Conservation (phyloP, 2,888 invertebrate genomes). For the Elysia crispata region DNA sequence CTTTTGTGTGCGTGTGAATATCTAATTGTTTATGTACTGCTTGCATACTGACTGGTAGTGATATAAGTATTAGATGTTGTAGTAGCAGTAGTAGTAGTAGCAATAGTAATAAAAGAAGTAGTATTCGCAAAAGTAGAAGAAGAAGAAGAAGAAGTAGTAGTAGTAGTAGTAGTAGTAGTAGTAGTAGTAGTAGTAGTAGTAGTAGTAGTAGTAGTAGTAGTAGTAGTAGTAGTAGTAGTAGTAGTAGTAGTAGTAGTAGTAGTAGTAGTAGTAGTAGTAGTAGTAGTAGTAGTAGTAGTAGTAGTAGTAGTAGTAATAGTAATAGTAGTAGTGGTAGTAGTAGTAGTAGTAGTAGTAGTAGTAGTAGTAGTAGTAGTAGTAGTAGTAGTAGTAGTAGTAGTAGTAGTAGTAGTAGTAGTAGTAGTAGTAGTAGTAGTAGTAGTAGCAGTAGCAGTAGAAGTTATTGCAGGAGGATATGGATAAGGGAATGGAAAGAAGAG, state of each 20-base stretch:
- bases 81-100: too few species aligned
- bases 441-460: background rate
- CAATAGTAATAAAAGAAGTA: background rate
- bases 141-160: background rate
- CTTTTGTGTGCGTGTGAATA: too few species aligned
- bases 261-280: background rate
- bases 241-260: background rate
- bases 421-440: background rate
- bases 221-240: background rate
- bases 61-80: too few species aligned
- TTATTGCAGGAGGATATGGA: background rate
- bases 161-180: background rate
- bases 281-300: background rate
- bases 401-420: background rate
- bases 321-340: background rate
- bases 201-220: background rate
- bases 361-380: background rate
- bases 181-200: background rate
- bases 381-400: background rate
- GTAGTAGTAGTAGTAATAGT: background rate
- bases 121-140: too few species aligned
- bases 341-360: background rate
- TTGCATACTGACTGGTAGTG: too few species aligned
- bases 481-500: background rate
- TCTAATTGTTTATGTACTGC: too few species aligned